These are phyloP conservation scores for Pterois miles DNA, from an alignment of 2,797 vertebrate species.

Conservation along the genomic window DNA sequence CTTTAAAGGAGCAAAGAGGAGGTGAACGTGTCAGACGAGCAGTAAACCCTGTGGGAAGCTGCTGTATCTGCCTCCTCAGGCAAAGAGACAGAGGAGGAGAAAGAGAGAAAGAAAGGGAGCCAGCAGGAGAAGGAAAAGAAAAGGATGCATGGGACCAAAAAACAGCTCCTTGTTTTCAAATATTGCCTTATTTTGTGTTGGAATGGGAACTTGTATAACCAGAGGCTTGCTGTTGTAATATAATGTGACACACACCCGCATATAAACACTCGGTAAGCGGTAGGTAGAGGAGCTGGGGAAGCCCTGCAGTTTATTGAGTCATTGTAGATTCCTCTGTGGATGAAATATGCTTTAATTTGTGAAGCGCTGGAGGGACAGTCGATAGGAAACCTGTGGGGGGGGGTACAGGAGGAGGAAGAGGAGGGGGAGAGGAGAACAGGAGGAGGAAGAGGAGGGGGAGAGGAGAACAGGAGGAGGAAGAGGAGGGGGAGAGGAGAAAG, in stretches of 20 bases:
- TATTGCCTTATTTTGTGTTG: conserved; percentile 39
- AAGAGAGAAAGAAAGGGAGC: not conserved
- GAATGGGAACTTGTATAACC: conserved; percentile 53
- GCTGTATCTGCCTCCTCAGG: conserved; percentile 27
- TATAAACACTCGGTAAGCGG: not conserved
- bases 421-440: not conserved
- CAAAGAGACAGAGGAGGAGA: not conserved
- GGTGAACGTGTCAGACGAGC: conserved; percentile 20
- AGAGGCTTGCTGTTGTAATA: conserved; percentile 48
- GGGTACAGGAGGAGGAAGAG: no score
- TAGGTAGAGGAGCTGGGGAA: conserved; percentile 8
- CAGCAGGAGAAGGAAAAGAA: conserved; percentile 5
- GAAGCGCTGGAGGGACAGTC: conserved; percentile 57
- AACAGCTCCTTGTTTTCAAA: conserved; percentile 39
- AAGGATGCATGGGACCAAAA: not conserved
- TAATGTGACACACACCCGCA: conserved; percentile 20
- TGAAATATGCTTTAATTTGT: conserved; percentile 80
- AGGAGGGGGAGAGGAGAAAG: no score
- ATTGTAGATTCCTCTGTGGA: conserved; percentile 58
- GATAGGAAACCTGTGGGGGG: not conserved
- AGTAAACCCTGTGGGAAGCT: conserved; percentile 17
- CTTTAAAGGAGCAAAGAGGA: not conserved
- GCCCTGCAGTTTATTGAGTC: conserved; percentile 58
- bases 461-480: no score
- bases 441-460: no score